These are phyloP conservation scores for Edolisoma coerulescens DNA, from an alignment of 2,113 vertebrate genomes.

Conservation along the genomic window DNA sequence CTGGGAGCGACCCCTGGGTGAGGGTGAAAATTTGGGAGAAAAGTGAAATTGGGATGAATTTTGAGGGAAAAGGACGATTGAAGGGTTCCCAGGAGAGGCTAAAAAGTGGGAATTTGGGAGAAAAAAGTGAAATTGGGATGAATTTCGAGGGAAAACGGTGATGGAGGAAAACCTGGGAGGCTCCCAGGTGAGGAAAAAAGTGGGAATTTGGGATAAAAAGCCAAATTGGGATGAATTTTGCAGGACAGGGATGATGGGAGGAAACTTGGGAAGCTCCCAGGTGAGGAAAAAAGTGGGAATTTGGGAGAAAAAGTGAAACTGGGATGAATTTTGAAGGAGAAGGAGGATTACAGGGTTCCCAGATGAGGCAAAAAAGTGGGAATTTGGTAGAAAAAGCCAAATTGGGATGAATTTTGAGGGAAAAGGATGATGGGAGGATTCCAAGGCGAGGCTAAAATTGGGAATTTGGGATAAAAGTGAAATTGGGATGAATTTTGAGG, in stretches of 20 bases:
- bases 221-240: neutral
- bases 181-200: neutral
- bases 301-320: fast-evolving
- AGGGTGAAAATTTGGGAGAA: neutral
- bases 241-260: neutral
- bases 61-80: no score
- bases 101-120: neutral
- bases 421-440: no score
- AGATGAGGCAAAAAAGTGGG: neutral
- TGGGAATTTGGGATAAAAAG: neutral
- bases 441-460: neutral
- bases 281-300: neutral
- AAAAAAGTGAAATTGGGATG: neutral
- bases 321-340: neutral
- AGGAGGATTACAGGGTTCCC: fast-evolving
- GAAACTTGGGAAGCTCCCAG: no score
- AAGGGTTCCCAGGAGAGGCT: neutral
- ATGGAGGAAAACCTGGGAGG: no score
- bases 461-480: neutral
- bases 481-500: neutral
- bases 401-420: no score
- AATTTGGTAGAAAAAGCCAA: neutral
- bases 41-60: neutral
- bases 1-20: neutral
- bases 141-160: fast-evolving